phyloP scores from a whole-genome alignment of 2,113 vertebrate genomes.

The Barnardius zonarius region DNA sequence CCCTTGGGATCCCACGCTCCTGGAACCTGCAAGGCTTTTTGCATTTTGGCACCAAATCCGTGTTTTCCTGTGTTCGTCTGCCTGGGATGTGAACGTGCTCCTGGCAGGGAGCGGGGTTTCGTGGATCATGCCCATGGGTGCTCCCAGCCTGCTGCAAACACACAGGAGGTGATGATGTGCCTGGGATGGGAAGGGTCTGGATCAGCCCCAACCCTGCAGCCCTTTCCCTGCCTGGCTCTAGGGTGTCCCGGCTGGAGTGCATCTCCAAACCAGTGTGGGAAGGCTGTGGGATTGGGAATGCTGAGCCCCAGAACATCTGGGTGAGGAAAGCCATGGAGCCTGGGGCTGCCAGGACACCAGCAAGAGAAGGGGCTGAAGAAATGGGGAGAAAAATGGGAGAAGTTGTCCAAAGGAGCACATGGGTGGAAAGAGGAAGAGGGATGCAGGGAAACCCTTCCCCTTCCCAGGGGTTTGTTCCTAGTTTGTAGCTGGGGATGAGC shows the following conservation, averaged over 20 bases:
- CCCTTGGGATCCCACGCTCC: not conserved
- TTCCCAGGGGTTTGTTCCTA: not conserved
- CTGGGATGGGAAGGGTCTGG: not conserved
- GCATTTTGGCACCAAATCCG: accelerated
- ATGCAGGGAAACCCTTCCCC: not conserved
- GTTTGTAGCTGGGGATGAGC: not conserved
- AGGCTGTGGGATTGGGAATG: not conserved
- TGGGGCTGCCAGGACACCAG: not conserved
- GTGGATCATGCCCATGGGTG: accelerated
- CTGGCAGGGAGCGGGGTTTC: accelerated
- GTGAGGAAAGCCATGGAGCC: not conserved
- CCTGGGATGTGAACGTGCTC: not conserved
- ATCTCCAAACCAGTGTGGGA: not conserved
- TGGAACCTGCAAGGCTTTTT: not conserved
- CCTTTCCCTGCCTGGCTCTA: not conserved
- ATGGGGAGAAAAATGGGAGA: not conserved
- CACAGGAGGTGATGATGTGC: not conserved
- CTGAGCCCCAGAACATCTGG: not conserved
- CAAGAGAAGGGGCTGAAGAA: not conserved
- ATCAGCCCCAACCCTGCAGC: not conserved
- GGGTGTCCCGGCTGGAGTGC: not conserved
- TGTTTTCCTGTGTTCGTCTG: not conserved
- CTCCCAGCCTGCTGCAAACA: not conserved
- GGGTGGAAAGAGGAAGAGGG: not conserved
- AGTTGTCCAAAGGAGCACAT: not conserved